phyloP scores from a whole-genome alignment of 2,797 vertebrate species.

The Sternotherus odoratus region DNA sequence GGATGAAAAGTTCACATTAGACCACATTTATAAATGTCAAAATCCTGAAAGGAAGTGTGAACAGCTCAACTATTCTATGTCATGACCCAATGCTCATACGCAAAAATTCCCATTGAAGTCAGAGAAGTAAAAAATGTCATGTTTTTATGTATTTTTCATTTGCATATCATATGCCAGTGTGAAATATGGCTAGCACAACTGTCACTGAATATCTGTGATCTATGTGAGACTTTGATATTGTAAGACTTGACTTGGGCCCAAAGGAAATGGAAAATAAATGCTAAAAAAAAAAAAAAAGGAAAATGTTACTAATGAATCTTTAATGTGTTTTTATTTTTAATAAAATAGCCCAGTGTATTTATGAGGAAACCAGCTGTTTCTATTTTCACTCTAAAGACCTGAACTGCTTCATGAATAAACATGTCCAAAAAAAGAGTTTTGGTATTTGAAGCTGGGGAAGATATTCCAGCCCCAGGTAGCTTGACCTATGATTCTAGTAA shows the following conservation, averaged over 20 bases:
- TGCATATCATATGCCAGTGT: background rate
- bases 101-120: background rate
- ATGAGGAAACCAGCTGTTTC: constrained; percentile 40
- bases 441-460: constrained; percentile 13
- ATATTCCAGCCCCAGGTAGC: background rate
- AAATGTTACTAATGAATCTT: background rate
- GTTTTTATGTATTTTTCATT: background rate
- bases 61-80: accelerated
- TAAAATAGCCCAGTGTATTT: background rate
- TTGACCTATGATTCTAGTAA: constrained; percentile 27
- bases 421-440: constrained; percentile 24
- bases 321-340: constrained; percentile 36
- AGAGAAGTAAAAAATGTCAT: accelerated
- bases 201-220: background rate
- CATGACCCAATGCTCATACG: background rate
- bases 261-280: accelerated
- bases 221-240: accelerated
- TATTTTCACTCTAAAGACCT: constrained; percentile 52
- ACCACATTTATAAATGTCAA: background rate
- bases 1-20: accelerated
- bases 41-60: background rate
- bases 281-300: background rate
- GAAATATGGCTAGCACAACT: background rate
- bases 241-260: background rate
- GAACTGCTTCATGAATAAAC: constrained; percentile 56